Base-by-base conservation (phyloP, 1,140 invertebrate species). In the Sipha flava region DNA sequence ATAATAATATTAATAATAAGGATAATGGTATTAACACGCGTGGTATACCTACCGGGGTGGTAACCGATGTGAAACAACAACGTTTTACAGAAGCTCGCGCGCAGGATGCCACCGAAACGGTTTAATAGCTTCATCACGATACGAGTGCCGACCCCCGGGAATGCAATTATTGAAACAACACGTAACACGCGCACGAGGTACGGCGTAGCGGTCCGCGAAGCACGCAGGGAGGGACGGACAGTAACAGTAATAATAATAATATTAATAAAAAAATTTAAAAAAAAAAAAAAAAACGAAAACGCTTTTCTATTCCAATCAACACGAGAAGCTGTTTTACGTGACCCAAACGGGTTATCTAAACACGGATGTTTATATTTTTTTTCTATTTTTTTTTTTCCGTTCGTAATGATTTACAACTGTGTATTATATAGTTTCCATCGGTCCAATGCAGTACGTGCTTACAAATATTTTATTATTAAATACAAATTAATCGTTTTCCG, bases 101-200 rank as follows among this genome's bases (percentile, higher is more conserved):
- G 1, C 23, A 10, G 18, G 31, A 59, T 59, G 26, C 26, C 29
- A 34, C 29, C 2, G 59, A 62, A 62, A 62, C 59, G 18, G 26
- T 59, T 59, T 59, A 59, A 59, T 59, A 59, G 29, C 57, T 59
- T 31, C 3, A 59, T 59, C 57, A 59, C 57, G 57, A 59, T n/a
- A n/a, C n/a, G n/a, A n/a, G n/a, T n/a, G 29, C 16, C 29, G 59
- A 62, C 59, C 59, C 59, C 59, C 29, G 29, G 29, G 29, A 62
- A 62, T 62, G 59, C 59, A 62, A 62, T 62, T 37, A 62, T n/a
- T n/a, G n/a, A 62, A 62, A 62, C 31, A 34, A 62, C 59, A 62
- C 59, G 59, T 62, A 62, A 62, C 59, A 37, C 59, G 59, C 59
- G 59, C 18, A 62, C 34, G 16, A 62, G 59, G 59, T 62, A n/a